A percentile compares a stretch with the other conserved stretches of the same genome.
phyloP scores from a whole-genome alignment of 2,113 vertebrate species.

The Camelus dromedarius region DNA sequence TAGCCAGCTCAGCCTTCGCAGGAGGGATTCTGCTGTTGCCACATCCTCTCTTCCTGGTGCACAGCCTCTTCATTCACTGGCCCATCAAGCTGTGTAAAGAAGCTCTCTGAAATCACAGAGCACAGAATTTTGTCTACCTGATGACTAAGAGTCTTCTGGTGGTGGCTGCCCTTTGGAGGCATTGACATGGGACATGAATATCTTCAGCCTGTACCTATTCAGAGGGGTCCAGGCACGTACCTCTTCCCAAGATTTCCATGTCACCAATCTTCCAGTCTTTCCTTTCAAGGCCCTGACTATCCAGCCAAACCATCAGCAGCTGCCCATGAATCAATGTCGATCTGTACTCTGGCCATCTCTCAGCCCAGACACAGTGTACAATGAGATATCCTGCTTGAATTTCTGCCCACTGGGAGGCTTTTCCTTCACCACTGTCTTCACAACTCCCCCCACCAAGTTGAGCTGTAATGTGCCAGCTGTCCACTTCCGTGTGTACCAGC shows the following conservation, averaged over 20 bases:
- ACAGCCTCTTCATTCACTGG: background rate
- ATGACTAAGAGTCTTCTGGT: background rate
- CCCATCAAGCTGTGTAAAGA: background rate
- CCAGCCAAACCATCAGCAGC: background rate
- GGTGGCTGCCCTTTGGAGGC: background rate
- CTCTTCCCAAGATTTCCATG: background rate
- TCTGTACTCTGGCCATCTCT: background rate
- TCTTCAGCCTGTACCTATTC: background rate
- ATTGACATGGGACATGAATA: background rate
- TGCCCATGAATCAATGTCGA: background rate
- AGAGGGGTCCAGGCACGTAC: background rate
- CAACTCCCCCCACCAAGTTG: background rate
- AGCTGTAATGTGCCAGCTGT: background rate
- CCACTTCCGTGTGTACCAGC: background rate
- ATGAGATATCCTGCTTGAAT: background rate
- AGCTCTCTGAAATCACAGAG: background rate
- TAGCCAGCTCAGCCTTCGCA: background rate
- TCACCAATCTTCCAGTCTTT: background rate
- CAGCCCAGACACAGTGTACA: background rate
- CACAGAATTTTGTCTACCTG: background rate
- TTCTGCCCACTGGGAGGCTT: background rate
- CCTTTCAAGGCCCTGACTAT: background rate
- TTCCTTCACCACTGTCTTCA: background rate
- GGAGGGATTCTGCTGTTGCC: background rate
- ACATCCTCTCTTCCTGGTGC: background rate